Conservation (phyloP, 2,797 vertebrate genomes). For the Holocentrus rufus region DNA sequence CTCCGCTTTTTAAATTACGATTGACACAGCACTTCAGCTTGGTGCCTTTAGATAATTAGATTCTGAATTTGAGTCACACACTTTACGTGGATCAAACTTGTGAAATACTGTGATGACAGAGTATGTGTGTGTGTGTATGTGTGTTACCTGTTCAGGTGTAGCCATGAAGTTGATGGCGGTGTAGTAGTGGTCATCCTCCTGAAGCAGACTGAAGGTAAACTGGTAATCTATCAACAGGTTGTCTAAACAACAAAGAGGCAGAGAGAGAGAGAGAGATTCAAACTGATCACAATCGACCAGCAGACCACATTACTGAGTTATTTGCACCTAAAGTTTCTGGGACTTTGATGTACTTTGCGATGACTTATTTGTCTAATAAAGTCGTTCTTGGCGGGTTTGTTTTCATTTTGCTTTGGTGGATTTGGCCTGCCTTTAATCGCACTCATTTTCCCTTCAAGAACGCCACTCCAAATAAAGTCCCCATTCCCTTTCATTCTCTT, state of each 20-base stretch:
- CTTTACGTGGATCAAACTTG: neutral
- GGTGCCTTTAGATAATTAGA: neutral
- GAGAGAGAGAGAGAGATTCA: neutral
- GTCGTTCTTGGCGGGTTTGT: too few species aligned
- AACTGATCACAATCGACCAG: neutral
- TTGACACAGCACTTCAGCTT: neutral
- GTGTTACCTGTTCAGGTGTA: slow-evolving; percentile 92
- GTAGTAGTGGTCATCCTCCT: slow-evolving; percentile 95
- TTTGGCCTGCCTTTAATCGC: neutral
- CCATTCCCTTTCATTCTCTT: neutral
- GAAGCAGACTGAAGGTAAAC: slow-evolving; percentile 97
- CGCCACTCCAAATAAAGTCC: neutral
- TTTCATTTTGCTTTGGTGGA: neutral
- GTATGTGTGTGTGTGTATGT: neutral
- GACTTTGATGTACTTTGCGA: neutral
- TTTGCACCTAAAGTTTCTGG: neutral
- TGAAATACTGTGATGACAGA: neutral
- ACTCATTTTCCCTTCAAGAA: slow-evolving; percentile 2
- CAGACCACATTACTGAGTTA: neutral
- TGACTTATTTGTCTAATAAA: neutral
- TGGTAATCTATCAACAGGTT: slow-evolving; percentile 98
- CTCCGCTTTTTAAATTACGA: neutral
- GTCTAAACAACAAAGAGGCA: slow-evolving; percentile 78
- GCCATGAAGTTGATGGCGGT: slow-evolving; percentile 98
- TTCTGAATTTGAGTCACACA: neutral